Conservation (phyloP, 1,140 invertebrate genomes). For the Drosophila bocqueti region DNA sequence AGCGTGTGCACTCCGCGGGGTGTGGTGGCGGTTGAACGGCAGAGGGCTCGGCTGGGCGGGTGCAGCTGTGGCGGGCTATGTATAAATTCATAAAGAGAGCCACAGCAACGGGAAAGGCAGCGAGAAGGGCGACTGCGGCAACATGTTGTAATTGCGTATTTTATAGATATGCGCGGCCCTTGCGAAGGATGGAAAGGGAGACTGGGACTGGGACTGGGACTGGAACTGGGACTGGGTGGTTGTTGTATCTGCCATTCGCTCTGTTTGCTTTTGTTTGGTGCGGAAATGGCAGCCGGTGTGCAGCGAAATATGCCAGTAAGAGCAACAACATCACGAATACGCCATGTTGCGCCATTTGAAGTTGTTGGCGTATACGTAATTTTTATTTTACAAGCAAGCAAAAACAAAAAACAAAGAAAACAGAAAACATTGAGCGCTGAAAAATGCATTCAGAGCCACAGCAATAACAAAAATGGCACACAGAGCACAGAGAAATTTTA, state of each 20-base stretch:
- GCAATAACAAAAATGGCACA: conserved; percentile 62
- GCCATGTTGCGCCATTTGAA: conserved; percentile 78
- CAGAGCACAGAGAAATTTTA: conserved; percentile 71
- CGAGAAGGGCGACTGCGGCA: conserved; percentile 63
- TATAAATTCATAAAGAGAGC: conserved; percentile 77
- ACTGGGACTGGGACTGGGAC: no score
- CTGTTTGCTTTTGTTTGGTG: conserved; percentile 71
- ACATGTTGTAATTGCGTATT: conserved; percentile 83
- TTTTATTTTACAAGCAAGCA: conserved; percentile 74
- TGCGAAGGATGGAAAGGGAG: conserved; percentile 4
- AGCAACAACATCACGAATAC: conserved; percentile 63
- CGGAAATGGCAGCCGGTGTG: conserved; percentile 79
- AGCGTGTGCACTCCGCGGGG: conserved; percentile 53
- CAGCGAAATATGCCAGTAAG: conserved; percentile 63
- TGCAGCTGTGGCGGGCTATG: conserved; percentile 51
- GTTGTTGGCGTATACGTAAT: conserved; percentile 80
- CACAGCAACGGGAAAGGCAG: conserved; percentile 25
- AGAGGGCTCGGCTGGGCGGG: background rate
- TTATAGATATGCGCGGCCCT: conserved; percentile 69
- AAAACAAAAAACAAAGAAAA: conserved; percentile 53
- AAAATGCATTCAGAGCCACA: conserved; percentile 59
- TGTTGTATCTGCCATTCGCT: conserved; percentile 59
- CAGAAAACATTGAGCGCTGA: conserved; percentile 47
- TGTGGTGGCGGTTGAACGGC: background rate
- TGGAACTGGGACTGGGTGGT: conserved; percentile 8